phyloP scores from a whole-genome alignment of 2,888 invertebrate genomes.

The Cacoxenus indagator region DNA sequence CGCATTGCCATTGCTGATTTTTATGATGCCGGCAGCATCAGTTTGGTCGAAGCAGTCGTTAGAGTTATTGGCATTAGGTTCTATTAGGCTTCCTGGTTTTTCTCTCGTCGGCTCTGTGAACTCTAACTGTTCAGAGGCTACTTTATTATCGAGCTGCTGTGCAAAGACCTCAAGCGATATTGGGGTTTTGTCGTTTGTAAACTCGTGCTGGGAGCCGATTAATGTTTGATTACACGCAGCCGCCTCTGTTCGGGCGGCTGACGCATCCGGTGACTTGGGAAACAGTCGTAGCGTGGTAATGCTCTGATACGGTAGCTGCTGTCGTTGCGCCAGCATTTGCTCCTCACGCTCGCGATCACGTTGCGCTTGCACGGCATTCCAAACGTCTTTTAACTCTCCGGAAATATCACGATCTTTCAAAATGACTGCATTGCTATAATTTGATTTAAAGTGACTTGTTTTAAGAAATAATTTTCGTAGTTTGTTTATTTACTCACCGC shows the following conservation, averaged over 20 bases:
- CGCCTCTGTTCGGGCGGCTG: conserved; percentile 38
- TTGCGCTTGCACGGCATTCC: conserved; percentile 77
- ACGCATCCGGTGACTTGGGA: conserved; percentile 56
- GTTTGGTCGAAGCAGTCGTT: conserved; percentile 50
- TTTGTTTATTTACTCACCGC: conserved; percentile 65
- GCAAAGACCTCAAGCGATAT: conserved; percentile 51
- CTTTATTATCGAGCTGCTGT: conserved; percentile 58
- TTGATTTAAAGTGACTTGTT: not conserved
- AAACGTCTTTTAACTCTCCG: conserved; percentile 81
- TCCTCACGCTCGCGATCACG: conserved; percentile 70
- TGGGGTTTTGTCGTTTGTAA: conserved; percentile 44
- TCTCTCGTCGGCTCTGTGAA: conserved; percentile 20
- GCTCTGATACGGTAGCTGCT: conserved; percentile 67
- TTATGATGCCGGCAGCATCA: conserved; percentile 41
- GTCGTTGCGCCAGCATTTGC: conserved; percentile 68
- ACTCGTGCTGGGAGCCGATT: conserved; percentile 44
- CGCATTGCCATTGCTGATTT: conserved; percentile 30
- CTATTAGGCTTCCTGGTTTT: conserved; percentile 22
- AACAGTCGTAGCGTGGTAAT: conserved; percentile 67
- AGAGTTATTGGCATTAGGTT: conserved; percentile 27
- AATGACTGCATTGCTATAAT: conserved; percentile 73
- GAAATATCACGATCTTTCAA: conserved; percentile 79
- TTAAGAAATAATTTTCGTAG: not conserved
- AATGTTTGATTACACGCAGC: conserved; percentile 10
- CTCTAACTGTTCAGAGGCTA: conserved; percentile 47